These are phyloP conservation scores for Trematomus bernacchii DNA, from an alignment of 2,797 vertebrate genomes.

Conservation along the genomic window DNA sequence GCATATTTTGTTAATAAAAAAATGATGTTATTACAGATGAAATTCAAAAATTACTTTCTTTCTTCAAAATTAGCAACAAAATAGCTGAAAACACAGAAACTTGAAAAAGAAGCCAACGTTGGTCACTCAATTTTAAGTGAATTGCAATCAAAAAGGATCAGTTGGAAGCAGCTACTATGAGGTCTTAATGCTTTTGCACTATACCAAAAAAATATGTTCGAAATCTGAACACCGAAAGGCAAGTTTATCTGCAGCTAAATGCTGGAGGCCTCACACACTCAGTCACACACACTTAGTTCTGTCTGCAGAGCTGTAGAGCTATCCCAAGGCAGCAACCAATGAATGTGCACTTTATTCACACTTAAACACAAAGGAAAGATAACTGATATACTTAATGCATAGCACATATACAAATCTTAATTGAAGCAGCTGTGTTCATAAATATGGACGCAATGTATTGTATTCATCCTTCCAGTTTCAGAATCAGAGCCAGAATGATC, in stretches of 20 bases:
- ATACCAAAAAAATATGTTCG: no score
- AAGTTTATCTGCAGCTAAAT: neutral
- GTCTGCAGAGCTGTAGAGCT: slow-evolving; percentile 15
- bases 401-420: neutral
- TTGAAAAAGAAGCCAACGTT: neutral
- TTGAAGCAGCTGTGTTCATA: neutral
- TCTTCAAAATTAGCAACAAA: neutral
- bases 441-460: neutral
- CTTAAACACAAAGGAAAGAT: neutral
- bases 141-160: neutral
- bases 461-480: neutral
- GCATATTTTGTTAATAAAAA: neutral
- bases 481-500: no score
- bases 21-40: neutral
- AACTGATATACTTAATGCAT: neutral
- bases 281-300: slow-evolving; percentile 32
- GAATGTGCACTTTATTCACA: neutral
- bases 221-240: no score
- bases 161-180: no score
- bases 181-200: no score
- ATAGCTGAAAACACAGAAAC: neutral
- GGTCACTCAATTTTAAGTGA: no score
- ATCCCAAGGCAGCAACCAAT: neutral
- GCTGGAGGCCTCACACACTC: slow-evolving; percentile 23
- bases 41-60: neutral